Evolutionary conservation across 1,140 invertebrate genomes (phyloP).

Genomic region (Papilio polytes): DNA sequence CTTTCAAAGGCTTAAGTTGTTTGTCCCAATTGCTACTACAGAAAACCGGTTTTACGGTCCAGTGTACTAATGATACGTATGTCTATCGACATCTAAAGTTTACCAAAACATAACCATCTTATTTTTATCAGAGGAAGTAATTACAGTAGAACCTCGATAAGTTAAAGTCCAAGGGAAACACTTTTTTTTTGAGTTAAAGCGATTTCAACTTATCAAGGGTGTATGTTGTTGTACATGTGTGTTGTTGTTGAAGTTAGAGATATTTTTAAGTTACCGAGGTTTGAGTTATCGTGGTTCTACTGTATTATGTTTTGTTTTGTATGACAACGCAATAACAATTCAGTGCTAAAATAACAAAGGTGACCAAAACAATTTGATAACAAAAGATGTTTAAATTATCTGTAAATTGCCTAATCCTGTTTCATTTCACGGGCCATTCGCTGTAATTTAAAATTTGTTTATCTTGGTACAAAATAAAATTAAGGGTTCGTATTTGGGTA

Average conservation of each 20-base stretch:
- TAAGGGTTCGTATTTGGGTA: not conserved
- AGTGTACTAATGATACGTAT: not conserved
- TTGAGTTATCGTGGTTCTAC: too few species aligned
- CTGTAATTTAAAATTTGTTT: not conserved
- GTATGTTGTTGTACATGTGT: too few species aligned
- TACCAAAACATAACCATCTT: too few species aligned
- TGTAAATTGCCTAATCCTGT: slow-evolving; percentile 6
- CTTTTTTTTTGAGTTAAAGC: too few species aligned
- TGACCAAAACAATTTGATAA: slow-evolving; percentile 21
- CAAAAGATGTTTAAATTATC: slow-evolving; percentile 17
- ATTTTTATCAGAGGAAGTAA: too few species aligned
- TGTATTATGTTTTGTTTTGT: not conserved
- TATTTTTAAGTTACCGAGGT: too few species aligned
- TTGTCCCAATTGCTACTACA: not conserved
- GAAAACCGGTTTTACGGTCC: not conserved
- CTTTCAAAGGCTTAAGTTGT: not conserved
- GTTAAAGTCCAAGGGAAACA: too few species aligned
- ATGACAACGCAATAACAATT: slow-evolving; percentile 6
- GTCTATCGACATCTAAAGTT: too few species aligned
- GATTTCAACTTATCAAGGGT: too few species aligned
- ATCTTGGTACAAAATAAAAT: slow-evolving; percentile 1
- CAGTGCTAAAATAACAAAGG: slow-evolving; percentile 4
- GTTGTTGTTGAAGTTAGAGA: too few species aligned
- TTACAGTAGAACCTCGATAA: too few species aligned
- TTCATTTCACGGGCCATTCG: not conserved